These are phyloP conservation scores for Psittacula cyanocephala DNA, from an alignment of 2,113 vertebrate species.

Conservation along the genomic window DNA sequence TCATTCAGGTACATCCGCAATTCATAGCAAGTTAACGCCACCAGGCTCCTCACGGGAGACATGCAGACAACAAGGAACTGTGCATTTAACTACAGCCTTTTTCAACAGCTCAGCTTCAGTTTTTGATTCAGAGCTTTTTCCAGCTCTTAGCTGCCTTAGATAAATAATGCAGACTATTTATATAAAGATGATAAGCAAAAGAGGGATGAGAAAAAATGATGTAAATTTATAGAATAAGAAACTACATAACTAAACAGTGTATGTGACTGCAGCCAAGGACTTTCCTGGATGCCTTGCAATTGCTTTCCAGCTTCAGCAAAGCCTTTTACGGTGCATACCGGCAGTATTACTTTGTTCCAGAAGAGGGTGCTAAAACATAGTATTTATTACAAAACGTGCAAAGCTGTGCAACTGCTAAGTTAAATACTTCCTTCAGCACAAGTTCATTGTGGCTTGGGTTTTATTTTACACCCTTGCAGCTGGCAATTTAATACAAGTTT, in stretches of 20 bases:
- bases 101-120: neutral
- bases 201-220: neutral
- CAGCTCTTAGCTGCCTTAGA: neutral
- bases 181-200: neutral
- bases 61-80: rapidly evolving
- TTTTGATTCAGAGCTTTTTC: neutral
- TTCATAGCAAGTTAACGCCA: neutral
- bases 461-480: neutral
- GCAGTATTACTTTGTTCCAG: slow-evolving; percentile 13
- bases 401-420: neutral
- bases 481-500: neutral
- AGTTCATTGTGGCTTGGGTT: neutral
- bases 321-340: neutral
- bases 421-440: neutral
- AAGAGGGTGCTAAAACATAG: slow-evolving; percentile 54
- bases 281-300: neutral
- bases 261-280: neutral
- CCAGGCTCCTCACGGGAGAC: neutral
- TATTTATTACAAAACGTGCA: neutral
- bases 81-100: rapidly evolving
- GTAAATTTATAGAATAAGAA: neutral
- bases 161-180: neutral
- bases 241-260: neutral
- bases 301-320: neutral
- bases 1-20: neutral